A percentile compares a stretch with the other conserved stretches of the same genome.
These are phyloP conservation scores for Platichthys flesus DNA, from an alignment of 2,113 vertebrate genomes.

Conservation along the genomic window DNA sequence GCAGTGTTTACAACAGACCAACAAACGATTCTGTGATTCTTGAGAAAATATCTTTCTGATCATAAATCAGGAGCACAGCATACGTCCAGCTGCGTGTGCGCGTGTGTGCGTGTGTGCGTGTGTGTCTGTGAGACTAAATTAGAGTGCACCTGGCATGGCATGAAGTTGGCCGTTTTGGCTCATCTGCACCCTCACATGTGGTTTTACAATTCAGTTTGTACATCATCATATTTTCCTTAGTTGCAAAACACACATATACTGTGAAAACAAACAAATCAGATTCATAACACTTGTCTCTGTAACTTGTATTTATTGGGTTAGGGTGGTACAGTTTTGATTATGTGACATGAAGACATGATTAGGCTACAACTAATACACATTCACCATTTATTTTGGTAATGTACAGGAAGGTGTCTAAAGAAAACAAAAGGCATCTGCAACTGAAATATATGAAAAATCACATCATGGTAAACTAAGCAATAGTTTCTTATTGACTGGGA, in stretches of 20 bases:
- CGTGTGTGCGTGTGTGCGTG: not conserved
- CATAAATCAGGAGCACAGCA: too few relatives aligned
- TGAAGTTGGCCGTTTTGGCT: not conserved
- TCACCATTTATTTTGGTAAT: not conserved
- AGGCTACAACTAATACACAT: not conserved
- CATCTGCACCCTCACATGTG: not conserved
- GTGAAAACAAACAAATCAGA: slow-evolving; percentile 31
- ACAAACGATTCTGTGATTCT: not conserved
- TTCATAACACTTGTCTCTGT: not conserved
- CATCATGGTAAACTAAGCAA: not conserved
- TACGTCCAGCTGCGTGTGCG: not conserved
- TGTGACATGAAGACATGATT: slow-evolving; percentile 2
- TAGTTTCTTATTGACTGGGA: not conserved
- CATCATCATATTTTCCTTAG: not conserved
- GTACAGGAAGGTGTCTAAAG: not conserved
- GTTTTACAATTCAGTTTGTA: slow-evolving; percentile 1
- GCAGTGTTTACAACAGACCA: not conserved
- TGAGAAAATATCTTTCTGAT: too few relatives aligned
- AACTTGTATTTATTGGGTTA: slow-evolving; percentile 33
- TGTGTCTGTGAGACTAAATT: not conserved
- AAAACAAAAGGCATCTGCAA: slow-evolving; percentile 27
- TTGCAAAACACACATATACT: slow-evolving; percentile 13
- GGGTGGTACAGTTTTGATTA: slow-evolving; percentile 12
- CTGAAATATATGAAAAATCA: not conserved
- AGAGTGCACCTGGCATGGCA: not conserved